phyloP scores from a whole-genome alignment of 1,140 invertebrate species.

The Fopius arisanus region DNA sequence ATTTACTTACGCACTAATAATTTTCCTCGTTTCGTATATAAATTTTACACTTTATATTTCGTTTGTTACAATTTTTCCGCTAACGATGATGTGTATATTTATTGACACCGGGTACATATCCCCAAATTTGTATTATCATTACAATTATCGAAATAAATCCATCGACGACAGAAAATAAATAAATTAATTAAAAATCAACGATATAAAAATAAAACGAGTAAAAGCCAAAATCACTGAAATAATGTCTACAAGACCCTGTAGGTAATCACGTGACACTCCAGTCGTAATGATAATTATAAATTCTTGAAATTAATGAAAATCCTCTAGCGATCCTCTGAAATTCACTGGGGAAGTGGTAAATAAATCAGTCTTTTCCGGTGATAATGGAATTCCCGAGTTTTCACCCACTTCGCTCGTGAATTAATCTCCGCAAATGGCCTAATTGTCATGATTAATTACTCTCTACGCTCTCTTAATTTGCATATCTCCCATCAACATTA shows the following conservation, averaged over 20 bases:
- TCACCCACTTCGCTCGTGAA: not conserved
- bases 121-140: not conserved
- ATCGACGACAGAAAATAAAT: not conserved
- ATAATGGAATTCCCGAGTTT: too few species aligned
- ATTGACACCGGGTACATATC: not conserved
- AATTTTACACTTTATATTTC: not conserved
- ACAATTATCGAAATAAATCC: not conserved
- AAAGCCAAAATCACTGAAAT: not conserved
- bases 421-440: not conserved
- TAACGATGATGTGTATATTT: conserved; percentile 5
- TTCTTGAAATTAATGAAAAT: not conserved
- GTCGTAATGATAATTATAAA: not conserved
- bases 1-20: not conserved
- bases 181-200: not conserved
- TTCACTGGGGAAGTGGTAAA: not conserved
- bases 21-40: not conserved
- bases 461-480: not conserved
- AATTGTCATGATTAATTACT: not conserved
- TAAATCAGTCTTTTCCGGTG: too few species aligned
- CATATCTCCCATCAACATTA: not conserved
- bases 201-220: not conserved
- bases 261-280: conserved; percentile 6
- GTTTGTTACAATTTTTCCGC: not conserved
- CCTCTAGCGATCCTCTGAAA: not conserved
- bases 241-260: conserved; percentile 8